phyloP scores from a whole-genome alignment of 92 coral and sea anemone genomes.

The Diadumene lineata region DNA sequence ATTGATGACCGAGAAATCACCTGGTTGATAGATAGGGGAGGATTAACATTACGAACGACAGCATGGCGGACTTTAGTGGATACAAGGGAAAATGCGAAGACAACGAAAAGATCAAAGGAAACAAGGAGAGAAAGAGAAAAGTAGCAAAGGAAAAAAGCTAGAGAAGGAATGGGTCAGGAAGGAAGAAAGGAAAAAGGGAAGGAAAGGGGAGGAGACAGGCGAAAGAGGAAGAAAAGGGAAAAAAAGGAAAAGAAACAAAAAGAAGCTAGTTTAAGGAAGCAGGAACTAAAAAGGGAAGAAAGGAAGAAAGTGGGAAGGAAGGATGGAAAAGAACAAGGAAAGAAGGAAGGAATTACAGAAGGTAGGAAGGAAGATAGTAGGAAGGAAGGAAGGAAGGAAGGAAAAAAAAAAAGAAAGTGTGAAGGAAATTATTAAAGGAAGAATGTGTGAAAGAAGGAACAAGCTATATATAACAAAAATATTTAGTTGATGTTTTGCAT shows the following conservation, averaged over 20 bases:
- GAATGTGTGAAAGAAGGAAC: neutral
- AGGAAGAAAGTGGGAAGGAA: neutral
- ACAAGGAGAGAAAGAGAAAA: neutral
- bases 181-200: neutral
- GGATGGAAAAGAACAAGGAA: neutral
- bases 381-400: neutral
- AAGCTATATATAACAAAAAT: neutral
- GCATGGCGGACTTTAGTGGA: too few relatives aligned
- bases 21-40: too few relatives aligned
- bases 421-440: neutral
- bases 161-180: neutral
- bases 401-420: neutral
- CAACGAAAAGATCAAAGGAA: neutral
- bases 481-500: too few relatives aligned
- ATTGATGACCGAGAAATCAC: conserved; percentile 50
- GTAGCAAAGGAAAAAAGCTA: neutral
- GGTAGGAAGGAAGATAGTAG: neutral
- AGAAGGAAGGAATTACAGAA: neutral
- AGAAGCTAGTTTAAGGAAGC: too few relatives aligned
- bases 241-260: neutral
- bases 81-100: neutral
- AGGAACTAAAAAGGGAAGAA: neutral
- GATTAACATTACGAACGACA: too few relatives aligned
- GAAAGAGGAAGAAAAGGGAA: neutral
- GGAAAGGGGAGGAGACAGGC: neutral